Base-by-base conservation (phyloP, 2,797 vertebrate genomes). In the Acanthopagrus latus region DNA sequence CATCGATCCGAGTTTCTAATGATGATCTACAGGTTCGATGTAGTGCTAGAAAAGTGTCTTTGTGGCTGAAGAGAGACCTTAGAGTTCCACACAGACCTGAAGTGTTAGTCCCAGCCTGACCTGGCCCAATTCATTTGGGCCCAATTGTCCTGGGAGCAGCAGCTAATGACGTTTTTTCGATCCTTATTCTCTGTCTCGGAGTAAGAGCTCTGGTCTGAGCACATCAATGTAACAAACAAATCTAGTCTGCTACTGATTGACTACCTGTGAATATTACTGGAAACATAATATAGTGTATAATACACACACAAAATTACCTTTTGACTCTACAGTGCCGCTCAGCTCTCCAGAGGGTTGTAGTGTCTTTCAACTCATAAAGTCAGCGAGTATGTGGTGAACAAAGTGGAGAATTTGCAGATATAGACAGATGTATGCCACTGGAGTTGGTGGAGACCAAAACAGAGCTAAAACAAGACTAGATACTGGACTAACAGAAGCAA, bases 71-170 rank as follows among this genome's bases (percentile, higher is more conserved):
- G 14, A 48, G 23, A 73, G 14, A 80, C 54, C 25, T 16, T 33
- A 14, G 23, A 9, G 17, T 29, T 64, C 51, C 69, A 23, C 21
- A 44, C 43, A 27, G 11, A 16, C 60, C 56, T 60, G 55, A 72
- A 27, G 52, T 27, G 14, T 68, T 56, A 25, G 33, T 43, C 56
- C 44, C 21, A 23, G 20, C 14, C 55, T 75, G 74, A 68, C 64
- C 64, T 52, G 54, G 47, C 20, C 11, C 21, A 54, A 29, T 67
- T 54, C 18, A 65, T 62, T 17, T 43, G 21, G 54, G 66, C 14
- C 18, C 20, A 66, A 44, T 12, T 38, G 41, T 23, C 51, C 41
- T 44, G 47, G 56, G 58, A 74, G 52, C 17, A 8, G 7, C 57
- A 44, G 12, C 57, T 48, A 64, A 51, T 27, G 59, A 59, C 46